Conservation (phyloP, 1,140 invertebrate genomes). For the Drosophila orosa region DNA sequence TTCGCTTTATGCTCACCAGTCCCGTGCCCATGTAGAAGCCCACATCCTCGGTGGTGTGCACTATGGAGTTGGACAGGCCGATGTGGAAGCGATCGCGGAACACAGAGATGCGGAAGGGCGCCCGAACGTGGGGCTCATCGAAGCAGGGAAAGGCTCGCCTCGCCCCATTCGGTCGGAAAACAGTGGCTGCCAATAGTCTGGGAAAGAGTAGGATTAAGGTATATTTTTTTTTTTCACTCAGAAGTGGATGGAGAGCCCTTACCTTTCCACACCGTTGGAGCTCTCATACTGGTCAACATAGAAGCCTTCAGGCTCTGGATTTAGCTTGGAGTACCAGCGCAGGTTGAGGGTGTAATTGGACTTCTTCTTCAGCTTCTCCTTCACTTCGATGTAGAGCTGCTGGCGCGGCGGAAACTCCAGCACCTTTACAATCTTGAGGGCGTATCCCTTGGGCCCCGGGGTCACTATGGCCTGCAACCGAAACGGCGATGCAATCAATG, state of each 20-base stretch:
- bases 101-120: conserved; percentile 95
- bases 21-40: conserved; percentile 94
- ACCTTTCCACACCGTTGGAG: conserved; percentile 91
- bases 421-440: conserved; percentile 89
- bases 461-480: conserved; percentile 87
- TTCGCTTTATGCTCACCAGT: conserved; percentile 86
- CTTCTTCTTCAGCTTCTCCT: conserved; percentile 90
- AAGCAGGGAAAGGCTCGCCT: conserved; percentile 98
- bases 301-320: conserved; percentile 94
- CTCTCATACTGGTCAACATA: conserved; percentile 95
- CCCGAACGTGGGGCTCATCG: conserved; percentile 98
- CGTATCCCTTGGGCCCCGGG: conserved; percentile 88
- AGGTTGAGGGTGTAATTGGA: conserved; percentile 94
- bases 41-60: conserved; percentile 93
- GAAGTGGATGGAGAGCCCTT: conserved; percentile 44
- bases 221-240: neutral
- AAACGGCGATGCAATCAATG: conserved; percentile 51
- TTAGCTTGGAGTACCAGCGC: conserved; percentile 92
- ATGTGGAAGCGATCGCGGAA: conserved; percentile 93
- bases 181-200: conserved; percentile 96
- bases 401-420: conserved; percentile 93
- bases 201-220: conserved; percentile 19
- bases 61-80: conserved; percentile 95
- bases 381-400: conserved; percentile 94
- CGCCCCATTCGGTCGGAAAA: conserved; percentile 97